Evolutionary conservation across 37 sponge, comb jelly and placozoan species (phyloP).

Genomic region (Cladorhizidae sp.): DNA sequence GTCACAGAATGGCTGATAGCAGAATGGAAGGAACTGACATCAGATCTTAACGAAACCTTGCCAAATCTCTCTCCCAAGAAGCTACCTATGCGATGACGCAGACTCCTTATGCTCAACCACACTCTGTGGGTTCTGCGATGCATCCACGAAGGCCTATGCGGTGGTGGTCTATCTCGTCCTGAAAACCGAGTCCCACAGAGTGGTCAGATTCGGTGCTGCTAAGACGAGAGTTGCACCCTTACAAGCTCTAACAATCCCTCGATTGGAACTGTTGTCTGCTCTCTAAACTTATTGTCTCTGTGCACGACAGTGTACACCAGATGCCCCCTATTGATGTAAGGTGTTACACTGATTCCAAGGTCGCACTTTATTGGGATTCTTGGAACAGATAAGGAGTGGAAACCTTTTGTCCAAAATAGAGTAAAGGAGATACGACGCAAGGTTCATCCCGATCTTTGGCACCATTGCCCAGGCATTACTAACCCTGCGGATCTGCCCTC

Average conservation of each 20-base stretch:
- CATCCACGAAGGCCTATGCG: constrained; percentile 13
- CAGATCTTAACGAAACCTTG: constrained; percentile 10
- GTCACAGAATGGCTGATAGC: constrained; percentile 13
- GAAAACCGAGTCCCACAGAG: background rate
- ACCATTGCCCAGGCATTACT: constrained; percentile 23
- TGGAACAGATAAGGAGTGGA: background rate
- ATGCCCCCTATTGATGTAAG: background rate
- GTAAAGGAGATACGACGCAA: background rate
- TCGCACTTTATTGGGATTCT: background rate
- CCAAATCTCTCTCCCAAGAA: too few relatives aligned
- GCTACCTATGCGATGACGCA: too few relatives aligned
- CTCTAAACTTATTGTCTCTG: background rate
- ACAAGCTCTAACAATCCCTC: background rate
- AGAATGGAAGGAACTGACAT: constrained; percentile 40
- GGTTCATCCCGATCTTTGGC: too few relatives aligned
- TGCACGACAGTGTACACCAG: background rate
- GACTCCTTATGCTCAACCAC: too few relatives aligned
- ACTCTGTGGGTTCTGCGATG: constrained; percentile 17
- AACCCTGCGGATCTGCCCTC: constrained; percentile 53
- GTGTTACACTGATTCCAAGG: background rate
- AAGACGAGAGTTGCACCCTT: background rate
- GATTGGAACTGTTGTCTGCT: background rate
- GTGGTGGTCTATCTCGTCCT: constrained; percentile 7
- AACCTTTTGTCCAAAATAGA: background rate
- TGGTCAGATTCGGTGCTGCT: background rate